These are phyloP conservation scores for Poecilia latipinna DNA, from an alignment of 2,113 vertebrate genomes.

Conservation along the genomic window DNA sequence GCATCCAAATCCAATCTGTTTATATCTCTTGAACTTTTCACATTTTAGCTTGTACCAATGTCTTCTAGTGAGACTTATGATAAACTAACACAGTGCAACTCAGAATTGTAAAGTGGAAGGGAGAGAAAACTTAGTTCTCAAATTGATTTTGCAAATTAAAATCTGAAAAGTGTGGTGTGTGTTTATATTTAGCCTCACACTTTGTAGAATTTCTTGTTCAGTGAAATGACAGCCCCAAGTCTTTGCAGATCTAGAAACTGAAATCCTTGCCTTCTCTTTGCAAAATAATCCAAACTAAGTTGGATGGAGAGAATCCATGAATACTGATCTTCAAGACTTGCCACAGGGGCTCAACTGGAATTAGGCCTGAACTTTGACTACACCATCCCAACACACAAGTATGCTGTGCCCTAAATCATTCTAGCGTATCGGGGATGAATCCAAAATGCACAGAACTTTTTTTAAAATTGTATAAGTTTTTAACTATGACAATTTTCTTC, in stretches of 20 bases:
- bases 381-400: no score
- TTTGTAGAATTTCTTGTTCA: neutral
- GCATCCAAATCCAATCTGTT: neutral
- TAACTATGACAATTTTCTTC: neutral
- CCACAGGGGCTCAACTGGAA: neutral
- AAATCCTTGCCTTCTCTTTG: neutral
- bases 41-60: neutral
- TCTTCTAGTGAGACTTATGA: neutral
- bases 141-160: neutral
- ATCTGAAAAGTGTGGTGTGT: neutral
- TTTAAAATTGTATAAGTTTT: neutral
- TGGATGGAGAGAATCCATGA: neutral
- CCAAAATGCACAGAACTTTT: no score
- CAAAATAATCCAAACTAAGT: neutral
- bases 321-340: neutral
- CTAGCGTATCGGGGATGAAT: no score
- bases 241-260: neutral
- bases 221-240: neutral
- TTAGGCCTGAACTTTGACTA: no score
- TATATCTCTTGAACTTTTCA: neutral
- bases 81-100: neutral
- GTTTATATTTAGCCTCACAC: neutral
- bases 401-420: neutral
- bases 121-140: neutral
- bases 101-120: neutral